phyloP scores from a whole-genome alignment of 2,113 vertebrate genomes.

The Circaetus cinerascens region DNA sequence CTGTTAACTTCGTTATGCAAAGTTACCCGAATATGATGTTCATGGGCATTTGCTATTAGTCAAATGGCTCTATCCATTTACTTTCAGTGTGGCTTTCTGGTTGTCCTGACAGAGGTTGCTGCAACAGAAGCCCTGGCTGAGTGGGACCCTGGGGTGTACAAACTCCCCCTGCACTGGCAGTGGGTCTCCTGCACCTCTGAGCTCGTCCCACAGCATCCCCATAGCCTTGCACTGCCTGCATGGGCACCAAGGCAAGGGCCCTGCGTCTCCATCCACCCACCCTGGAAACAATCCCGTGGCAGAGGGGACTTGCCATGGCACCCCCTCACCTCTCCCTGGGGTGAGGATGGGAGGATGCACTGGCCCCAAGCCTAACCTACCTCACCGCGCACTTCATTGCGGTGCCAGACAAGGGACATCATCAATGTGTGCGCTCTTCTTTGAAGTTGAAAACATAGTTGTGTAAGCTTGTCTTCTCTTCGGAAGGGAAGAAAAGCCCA shows the following conservation, averaged over 20 bases:
- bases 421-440: not conserved
- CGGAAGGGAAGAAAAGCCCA: not conserved
- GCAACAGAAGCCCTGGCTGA: not conserved
- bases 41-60: not conserved
- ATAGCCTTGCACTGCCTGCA: not conserved
- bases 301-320: not conserved
- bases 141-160: not conserved
- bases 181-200: not conserved
- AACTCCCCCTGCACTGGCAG: not conserved
- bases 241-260: fast-evolving
- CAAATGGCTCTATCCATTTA: not conserved
- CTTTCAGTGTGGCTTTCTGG: not conserved
- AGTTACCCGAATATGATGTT: not conserved
- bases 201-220: not conserved
- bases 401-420: not conserved
- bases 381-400: fast-evolving
- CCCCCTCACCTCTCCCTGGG: no score
- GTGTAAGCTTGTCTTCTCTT: not conserved
- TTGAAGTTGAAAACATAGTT: not conserved
- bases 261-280: not conserved
- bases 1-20: not conserved
- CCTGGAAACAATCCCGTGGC: not conserved
- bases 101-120: not conserved
- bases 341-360: not conserved
- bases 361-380: not conserved